Conservation (phyloP, 2,888 invertebrate species). For the Trachelus iudaicus region DNA sequence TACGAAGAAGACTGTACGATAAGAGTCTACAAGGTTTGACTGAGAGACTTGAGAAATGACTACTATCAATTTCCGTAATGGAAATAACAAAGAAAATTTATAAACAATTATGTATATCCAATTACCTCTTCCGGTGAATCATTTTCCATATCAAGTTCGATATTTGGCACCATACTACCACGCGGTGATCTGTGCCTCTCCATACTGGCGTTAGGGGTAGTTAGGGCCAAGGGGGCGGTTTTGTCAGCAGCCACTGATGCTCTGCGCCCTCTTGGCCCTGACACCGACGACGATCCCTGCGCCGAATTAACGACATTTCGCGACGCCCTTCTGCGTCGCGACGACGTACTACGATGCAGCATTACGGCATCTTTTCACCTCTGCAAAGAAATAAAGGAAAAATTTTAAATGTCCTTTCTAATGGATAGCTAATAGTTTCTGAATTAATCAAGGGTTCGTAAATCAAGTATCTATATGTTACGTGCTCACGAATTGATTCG, state of each 20-base stretch:
- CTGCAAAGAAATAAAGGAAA: slow-evolving; percentile 3
- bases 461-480: neutral
- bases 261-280: slow-evolving; percentile 57
- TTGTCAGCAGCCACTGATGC: slow-evolving; percentile 60
- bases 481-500: neutral
- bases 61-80: neutral
- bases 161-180: slow-evolving; percentile 73
- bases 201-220: slow-evolving; percentile 51
- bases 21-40: too few species aligned
- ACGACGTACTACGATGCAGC: slow-evolving; percentile 77
- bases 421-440: neutral
- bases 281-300: slow-evolving; percentile 64
- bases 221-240: slow-evolving; percentile 47
- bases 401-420: neutral
- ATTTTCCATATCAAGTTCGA: slow-evolving; percentile 66
- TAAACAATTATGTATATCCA: neutral
- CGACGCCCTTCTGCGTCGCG: slow-evolving; percentile 75
- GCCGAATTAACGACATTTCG: slow-evolving; percentile 76
- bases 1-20: too few species aligned
- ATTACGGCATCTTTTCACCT: slow-evolving; percentile 61
- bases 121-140: slow-evolving; percentile 53
- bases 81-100: neutral
- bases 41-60: neutral
- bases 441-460: neutral
- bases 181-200: slow-evolving; percentile 71